Evolutionary conservation across 2,113 vertebrate genomes (phyloP).

Genomic region (Ictalurus punctatus): DNA sequence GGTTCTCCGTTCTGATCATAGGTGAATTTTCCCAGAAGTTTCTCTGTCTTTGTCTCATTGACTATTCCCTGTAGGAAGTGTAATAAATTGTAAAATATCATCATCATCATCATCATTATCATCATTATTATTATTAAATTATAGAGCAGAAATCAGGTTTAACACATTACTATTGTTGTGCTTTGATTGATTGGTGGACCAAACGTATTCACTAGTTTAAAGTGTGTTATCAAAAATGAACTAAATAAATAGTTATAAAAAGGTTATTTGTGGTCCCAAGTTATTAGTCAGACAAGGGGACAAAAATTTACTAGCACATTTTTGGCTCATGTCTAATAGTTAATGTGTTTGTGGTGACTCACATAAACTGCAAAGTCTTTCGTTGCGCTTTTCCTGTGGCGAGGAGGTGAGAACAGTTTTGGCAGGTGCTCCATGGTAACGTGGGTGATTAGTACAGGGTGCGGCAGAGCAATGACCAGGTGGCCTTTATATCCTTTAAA

Average conservation of each 20-base stretch:
- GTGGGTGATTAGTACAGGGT: constrained; percentile 77
- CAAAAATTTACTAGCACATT: background rate
- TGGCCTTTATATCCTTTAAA: constrained; percentile 86
- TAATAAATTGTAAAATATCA: background rate
- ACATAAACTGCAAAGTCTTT: constrained; percentile 78
- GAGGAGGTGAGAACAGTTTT: constrained; percentile 79
- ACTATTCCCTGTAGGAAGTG: constrained; percentile 1
- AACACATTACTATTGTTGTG: background rate
- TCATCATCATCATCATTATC: background rate
- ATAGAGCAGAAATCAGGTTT: background rate
- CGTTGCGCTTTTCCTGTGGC: constrained; percentile 80
- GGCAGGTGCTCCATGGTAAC: constrained; percentile 91
- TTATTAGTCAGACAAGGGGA: background rate
- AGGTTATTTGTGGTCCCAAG: no score
- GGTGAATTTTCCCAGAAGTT: background rate
- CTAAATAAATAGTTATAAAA: background rate
- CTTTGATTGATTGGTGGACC: background rate
- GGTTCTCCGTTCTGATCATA: constrained; percentile 13
- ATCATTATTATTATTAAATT: background rate
- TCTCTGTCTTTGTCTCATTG: background rate
- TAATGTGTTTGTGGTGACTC: constrained; percentile 54
- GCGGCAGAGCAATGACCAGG: constrained; percentile 83
- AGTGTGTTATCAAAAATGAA: background rate
- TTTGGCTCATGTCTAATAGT: background rate
- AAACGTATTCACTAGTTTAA: background rate